Base-by-base conservation (phyloP, 2,888 invertebrate genomes). In the Zaprionus lineosus region DNA sequence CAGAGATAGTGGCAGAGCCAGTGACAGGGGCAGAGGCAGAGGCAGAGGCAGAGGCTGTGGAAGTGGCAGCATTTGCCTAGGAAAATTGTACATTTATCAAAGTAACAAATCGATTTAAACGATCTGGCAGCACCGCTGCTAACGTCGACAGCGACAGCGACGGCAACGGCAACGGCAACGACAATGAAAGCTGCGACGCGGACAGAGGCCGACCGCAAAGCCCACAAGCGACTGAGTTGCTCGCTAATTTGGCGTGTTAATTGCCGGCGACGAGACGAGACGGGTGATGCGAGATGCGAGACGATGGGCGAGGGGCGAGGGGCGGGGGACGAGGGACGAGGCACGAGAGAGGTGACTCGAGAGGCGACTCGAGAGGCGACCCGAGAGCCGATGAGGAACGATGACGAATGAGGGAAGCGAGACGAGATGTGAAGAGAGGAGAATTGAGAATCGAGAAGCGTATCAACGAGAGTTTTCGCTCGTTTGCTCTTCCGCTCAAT, bases 231-330 rank as follows among this genome's bases (percentile, higher is more conserved):
- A 51, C 52, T 41, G 69, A 44, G 48, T 26, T 51, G 59, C 51
- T 77, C 51, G 84, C 84, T 84, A 82, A 82, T 82, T 82, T 82
- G 74, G 82, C 81, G 84, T 82, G 81, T 78, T 82, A 82, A 82
- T 82, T 82, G 82, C 65, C 63, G 70, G 46, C 73, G 70, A 60
- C 55, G 61, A 70, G 64, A 65, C 72, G 57, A 51, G 46, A 46
- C 39, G 26, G 37, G 12, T n/a, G n/a, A n/a, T n/a, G n/a, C n/a
- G n/a, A n/a, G n/a, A n/a, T n/a, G 3, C 6, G 14, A 46, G 29
- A 15, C 62, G 48, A 68, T 46, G 26, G 19, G n/a, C n/a, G n/a
- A 44, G 41, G 51, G 46, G 40, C 46, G 52, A 48, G 28, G 29
- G 50, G 50, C 52, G 47, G 31, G 50, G 34, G 55, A 46, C 4